Evolutionary conservation across 2,797 vertebrate species (phyloP).

Genomic region (Pipistrellus kuhlii): DNA sequence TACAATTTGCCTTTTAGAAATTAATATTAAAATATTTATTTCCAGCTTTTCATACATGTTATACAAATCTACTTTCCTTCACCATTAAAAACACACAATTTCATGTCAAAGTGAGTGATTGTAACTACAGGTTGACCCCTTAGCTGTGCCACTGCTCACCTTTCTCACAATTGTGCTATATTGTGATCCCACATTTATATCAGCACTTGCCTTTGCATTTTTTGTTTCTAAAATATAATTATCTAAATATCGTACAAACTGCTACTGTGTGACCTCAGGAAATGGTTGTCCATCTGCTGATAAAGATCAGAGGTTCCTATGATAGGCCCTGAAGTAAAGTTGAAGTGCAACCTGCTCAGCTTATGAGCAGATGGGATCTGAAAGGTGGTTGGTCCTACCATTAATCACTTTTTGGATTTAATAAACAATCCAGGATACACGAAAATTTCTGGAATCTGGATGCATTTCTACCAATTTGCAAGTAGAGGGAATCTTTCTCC

Average conservation of each 20-base stretch:
- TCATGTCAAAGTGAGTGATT: not conserved
- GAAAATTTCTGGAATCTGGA: not conserved
- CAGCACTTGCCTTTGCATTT: not conserved
- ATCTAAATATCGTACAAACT: not conserved
- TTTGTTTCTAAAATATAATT: not conserved
- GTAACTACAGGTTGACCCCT: not conserved
- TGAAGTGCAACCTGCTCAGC: not conserved
- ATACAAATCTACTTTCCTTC: constrained; percentile 30
- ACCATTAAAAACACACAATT: not conserved
- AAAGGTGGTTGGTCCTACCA: not conserved
- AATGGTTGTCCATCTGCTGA: not conserved
- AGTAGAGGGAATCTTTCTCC: not conserved
- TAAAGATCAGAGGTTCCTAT: not conserved
- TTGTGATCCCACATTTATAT: not conserved
- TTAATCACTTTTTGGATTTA: not conserved
- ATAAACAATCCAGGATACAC: not conserved
- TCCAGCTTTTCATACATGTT: constrained; percentile 27
- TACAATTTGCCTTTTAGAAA: constrained; percentile 53
- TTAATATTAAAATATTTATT: constrained; percentile 24
- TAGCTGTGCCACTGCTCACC: not conserved
- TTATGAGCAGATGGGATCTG: not conserved
- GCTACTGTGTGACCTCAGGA: not conserved
- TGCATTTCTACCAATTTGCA: not conserved
- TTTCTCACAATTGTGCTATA: not conserved
- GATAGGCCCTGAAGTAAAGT: not conserved